phyloP scores from a whole-genome alignment of 2,113 vertebrate species.

The Albula glossodonta region DNA sequence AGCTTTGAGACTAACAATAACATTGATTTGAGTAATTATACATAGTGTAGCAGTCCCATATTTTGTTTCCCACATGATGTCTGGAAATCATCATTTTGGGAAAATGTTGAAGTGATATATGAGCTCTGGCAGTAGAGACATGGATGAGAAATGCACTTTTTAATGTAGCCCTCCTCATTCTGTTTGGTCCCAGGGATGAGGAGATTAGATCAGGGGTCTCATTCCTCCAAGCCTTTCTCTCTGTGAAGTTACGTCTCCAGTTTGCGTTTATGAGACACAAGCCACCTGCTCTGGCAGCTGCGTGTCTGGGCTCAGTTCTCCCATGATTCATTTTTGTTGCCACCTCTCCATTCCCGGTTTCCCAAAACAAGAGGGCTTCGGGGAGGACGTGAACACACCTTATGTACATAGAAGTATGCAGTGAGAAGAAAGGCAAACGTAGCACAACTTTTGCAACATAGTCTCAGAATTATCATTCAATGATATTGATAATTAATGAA shows the following conservation, averaged over 20 bases:
- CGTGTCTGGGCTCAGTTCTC: neutral
- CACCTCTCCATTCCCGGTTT: neutral
- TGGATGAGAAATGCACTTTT: neutral
- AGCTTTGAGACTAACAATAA: neutral
- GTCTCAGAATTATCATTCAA: too few relatives aligned
- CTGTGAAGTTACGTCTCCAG: neutral
- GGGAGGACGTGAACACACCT: too few relatives aligned
- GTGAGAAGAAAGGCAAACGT: too few relatives aligned
- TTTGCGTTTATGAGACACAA: neutral
- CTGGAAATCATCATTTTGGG: conserved; percentile 16
- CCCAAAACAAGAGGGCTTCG: too few relatives aligned
- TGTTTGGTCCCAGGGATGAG: neutral
- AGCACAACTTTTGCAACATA: too few relatives aligned
- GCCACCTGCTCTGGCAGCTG: neutral
- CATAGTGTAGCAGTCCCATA: neutral
- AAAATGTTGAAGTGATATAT: neutral
- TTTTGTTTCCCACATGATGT: neutral
- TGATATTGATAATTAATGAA: too few relatives aligned
- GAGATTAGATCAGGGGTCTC: neutral
- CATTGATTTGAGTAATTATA: neutral
- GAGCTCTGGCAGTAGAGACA: neutral
- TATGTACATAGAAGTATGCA: too few relatives aligned
- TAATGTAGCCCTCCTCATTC: neutral
- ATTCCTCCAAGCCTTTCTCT: neutral
- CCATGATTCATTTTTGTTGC: neutral